Evolutionary conservation across 2,797 vertebrate species (phyloP).

Genomic region (Manis crassicaudata): DNA sequence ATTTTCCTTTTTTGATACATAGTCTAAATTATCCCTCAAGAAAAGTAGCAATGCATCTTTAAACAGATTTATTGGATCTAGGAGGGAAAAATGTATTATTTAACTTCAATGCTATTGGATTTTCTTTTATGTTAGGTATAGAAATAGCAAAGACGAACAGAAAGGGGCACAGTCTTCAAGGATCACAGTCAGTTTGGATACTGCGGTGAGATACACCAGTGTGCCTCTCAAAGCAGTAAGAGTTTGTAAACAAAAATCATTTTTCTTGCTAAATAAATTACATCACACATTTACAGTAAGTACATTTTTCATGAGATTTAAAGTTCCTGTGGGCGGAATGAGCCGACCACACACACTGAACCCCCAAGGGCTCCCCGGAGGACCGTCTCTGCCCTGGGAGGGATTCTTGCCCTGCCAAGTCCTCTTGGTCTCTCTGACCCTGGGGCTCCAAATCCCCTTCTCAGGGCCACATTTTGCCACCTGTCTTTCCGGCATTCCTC

Average conservation of each 20-base stretch:
- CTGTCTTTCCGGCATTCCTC: neutral
- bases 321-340: neutral
- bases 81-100: constrained; percentile 85
- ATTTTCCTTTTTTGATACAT: constrained; percentile 90
- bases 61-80: constrained; percentile 88
- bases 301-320: neutral
- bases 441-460: neutral
- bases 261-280: neutral
- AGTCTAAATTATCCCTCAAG: constrained; percentile 89
- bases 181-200: neutral
- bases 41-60: constrained; percentile 90
- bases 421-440: neutral
- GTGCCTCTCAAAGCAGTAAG: neutral
- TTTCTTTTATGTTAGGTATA: constrained; percentile 83
- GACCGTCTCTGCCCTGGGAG: neutral
- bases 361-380: neutral
- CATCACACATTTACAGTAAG: neutral
- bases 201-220: neutral
- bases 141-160: constrained; percentile 70
- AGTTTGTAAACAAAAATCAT: constrained; percentile 23
- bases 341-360: fast-evolving
- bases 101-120: constrained; percentile 83
- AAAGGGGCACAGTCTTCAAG: constrained; percentile 14
- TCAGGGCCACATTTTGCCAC: constrained; percentile 53
- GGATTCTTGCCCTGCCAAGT: neutral